A percentile compares a stretch with the other conserved stretches of the same genome.
Evolutionary conservation across 2,113 vertebrate species (phyloP).

Genomic region (Carettochelys insculpta): DNA sequence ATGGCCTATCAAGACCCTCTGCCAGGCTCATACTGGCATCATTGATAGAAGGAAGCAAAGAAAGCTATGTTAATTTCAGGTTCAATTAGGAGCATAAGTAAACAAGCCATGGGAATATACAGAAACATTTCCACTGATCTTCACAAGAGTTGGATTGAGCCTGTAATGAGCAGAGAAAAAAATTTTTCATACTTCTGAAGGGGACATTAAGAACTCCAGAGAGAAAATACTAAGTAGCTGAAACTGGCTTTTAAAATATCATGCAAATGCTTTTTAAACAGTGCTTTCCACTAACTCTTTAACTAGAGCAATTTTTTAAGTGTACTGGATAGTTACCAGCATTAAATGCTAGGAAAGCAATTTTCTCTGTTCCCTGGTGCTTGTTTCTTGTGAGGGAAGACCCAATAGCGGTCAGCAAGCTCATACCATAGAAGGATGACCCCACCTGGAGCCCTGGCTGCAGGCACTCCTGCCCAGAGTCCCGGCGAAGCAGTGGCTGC

Average conservation of each 20-base stretch:
- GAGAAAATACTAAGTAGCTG: slow-evolving; percentile 1
- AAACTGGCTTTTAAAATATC: slow-evolving; percentile 25
- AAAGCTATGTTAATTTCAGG: slow-evolving; percentile 14
- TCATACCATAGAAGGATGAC: slow-evolving; percentile 25
- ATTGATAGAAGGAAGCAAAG: neutral
- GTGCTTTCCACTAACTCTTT: neutral
- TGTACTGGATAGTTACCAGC: neutral
- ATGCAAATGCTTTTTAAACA: neutral
- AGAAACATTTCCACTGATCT: slow-evolving; percentile 18
- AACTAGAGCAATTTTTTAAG: neutral
- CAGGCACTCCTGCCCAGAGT: too few species aligned
- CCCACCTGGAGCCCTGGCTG: too few species aligned
- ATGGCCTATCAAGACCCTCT: slow-evolving; percentile 14
- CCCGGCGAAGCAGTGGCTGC: too few species aligned
- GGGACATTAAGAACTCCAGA: neutral
- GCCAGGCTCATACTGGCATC: slow-evolving; percentile 3
- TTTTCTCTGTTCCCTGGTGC: neutral
- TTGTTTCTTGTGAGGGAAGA: slow-evolving; percentile 35
- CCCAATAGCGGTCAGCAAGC: slow-evolving; percentile 16
- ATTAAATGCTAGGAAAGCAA: neutral
- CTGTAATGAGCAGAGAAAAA: slow-evolving; percentile 15
- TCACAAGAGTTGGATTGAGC: neutral
- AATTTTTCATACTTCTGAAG: neutral
- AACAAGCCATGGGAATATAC: neutral
- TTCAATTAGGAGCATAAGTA: neutral